These are phyloP conservation scores for Gonocerus acuteangulatus DNA, from an alignment of 2,888 invertebrate species.

Conservation along the genomic window DNA sequence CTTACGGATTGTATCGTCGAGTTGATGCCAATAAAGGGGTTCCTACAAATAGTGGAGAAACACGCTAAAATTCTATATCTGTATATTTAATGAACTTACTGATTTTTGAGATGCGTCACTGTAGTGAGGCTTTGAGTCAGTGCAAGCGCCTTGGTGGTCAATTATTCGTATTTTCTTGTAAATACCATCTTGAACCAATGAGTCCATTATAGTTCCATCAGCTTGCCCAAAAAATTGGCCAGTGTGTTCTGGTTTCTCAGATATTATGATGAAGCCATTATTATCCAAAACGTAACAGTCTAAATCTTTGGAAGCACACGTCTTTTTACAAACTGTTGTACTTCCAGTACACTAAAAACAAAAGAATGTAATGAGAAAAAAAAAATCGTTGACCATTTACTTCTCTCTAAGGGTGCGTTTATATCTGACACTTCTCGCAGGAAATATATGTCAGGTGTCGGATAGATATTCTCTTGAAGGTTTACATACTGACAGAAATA, in stretches of 20 bases:
- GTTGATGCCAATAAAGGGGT: no score
- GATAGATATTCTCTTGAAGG: no score
- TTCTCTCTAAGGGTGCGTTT: no score
- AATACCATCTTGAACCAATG: constrained; percentile 79
- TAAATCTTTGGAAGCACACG: constrained; percentile 75
- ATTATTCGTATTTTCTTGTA: constrained; percentile 80
- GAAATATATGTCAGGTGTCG: no score
- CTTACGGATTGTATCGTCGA: no score
- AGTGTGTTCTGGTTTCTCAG: constrained; percentile 76
- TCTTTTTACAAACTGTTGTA: constrained; percentile 63
- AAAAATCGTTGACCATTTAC: no score
- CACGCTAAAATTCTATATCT: no score
- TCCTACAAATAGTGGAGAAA: no score
- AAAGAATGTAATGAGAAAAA: constrained; percentile 27
- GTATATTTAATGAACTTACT: no score
- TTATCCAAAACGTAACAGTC: constrained; percentile 92
- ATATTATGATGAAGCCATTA: constrained; percentile 87
- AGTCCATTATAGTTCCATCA: constrained; percentile 90
- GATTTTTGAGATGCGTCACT: constrained; percentile 46
- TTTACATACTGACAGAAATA: no score
- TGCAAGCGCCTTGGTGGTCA: constrained; percentile 81
- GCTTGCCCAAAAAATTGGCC: constrained; percentile 91
- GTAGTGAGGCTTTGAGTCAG: constrained; percentile 47
- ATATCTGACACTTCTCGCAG: no score
- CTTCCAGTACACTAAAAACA: constrained; percentile 59